These are phyloP conservation scores for Anguilla anguilla DNA, from an alignment of 2,797 vertebrate genomes.

Conservation along the genomic window DNA sequence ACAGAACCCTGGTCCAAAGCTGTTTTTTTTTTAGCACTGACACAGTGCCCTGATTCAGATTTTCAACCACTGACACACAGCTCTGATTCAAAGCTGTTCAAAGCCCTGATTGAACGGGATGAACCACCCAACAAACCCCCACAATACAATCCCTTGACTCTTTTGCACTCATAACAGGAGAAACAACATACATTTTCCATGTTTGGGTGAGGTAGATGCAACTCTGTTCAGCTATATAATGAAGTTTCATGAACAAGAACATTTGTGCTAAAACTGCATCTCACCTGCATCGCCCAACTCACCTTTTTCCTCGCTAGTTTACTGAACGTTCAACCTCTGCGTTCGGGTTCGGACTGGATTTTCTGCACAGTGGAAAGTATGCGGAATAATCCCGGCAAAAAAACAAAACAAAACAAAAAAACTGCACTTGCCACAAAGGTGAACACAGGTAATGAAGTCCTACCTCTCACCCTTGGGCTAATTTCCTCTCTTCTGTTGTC, in stretches of 20 bases:
- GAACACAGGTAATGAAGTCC: conserved; percentile 43
- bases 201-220: background rate
- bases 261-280: background rate
- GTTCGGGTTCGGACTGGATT: background rate
- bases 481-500: conserved; percentile 34
- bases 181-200: background rate
- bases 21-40: too few species aligned
- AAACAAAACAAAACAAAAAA: too few species aligned
- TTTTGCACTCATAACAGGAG: background rate
- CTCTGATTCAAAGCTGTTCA: too few species aligned
- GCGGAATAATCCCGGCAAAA: background rate
- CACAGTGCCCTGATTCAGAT: too few species aligned
- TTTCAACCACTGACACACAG: too few species aligned
- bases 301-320: background rate
- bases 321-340: background rate
- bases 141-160: background rate
- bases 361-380: background rate
- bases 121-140: background rate
- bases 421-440: background rate
- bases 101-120: background rate
- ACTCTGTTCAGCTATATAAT: background rate
- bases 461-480: conserved; percentile 34
- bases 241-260: background rate
- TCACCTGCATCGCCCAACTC: background rate
- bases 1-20: background rate